phyloP scores from a whole-genome alignment of 2,888 invertebrate genomes.

The Morpho deidamia region DNA sequence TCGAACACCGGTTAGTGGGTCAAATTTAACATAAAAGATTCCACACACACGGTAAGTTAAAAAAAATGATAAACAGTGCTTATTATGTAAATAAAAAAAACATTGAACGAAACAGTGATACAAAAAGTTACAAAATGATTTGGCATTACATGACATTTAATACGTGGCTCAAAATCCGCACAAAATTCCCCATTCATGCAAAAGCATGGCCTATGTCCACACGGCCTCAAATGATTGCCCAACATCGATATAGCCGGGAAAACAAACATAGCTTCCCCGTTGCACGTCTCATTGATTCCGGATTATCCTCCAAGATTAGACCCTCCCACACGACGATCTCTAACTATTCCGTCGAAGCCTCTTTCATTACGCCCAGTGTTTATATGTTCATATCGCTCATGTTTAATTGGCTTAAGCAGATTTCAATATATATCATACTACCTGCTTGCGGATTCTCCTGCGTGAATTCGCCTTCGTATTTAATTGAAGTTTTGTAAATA shows the following conservation, averaged over 20 bases:
- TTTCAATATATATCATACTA: too few species aligned
- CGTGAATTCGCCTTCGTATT: too few species aligned
- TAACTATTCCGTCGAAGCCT: conserved; percentile 32
- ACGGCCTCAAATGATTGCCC: conserved; percentile 24
- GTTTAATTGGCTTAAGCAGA: conserved; percentile 20
- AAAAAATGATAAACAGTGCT: too few species aligned
- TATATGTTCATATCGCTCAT: conserved; percentile 8
- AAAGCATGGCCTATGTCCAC: conserved; percentile 21
- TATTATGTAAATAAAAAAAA: too few species aligned
- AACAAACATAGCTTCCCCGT: conserved; percentile 26
- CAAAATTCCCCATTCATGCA: conserved; percentile 22
- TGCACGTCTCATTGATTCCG: conserved; percentile 53
- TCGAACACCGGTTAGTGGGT: too few species aligned
- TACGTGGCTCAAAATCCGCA: not conserved
- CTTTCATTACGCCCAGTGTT: conserved; percentile 36
- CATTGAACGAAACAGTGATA: too few species aligned
- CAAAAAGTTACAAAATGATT: too few species aligned
- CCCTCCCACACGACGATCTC: conserved; percentile 38
- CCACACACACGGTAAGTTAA: too few species aligned
- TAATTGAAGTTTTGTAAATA: too few species aligned
- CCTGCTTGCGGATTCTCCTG: too few species aligned
- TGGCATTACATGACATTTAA: too few species aligned
- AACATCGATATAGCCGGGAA: conserved; percentile 28
- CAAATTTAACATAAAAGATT: too few species aligned
- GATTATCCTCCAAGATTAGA: conserved; percentile 59